These are phyloP conservation scores for Epizoanthus scotinus DNA, from an alignment of 92 coral and sea anemone species.

Conservation along the genomic window DNA sequence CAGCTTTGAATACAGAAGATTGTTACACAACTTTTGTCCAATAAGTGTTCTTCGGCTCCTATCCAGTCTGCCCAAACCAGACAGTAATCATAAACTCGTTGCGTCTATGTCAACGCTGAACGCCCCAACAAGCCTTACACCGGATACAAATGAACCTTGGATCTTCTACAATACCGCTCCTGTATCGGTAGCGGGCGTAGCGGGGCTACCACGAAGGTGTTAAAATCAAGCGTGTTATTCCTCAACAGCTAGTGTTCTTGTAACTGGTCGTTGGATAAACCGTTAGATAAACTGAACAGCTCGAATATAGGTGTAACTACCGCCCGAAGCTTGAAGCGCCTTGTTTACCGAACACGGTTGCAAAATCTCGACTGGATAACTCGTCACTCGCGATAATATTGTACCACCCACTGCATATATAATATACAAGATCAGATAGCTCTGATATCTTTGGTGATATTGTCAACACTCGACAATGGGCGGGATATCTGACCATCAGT, in stretches of 20 bases:
- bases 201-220: too few species aligned
- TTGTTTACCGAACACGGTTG: slow-evolving; percentile 39
- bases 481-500: slow-evolving; percentile 9
- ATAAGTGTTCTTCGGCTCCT: background rate
- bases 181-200: too few species aligned
- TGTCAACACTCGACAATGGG: background rate
- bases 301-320: background rate
- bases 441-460: background rate
- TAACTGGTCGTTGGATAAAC: too few species aligned
- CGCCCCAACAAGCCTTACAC: too few species aligned
- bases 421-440: slow-evolving; percentile 9
- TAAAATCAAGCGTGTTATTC: too few species aligned
- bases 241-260: too few species aligned
- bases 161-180: too few species aligned
- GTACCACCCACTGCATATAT: slow-evolving; percentile 12
- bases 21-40: slow-evolving; percentile 3
- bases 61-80: background rate
- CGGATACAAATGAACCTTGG: too few species aligned
- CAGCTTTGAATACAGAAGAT: slow-evolving; percentile 15
- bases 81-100: background rate
- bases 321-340: background rate
- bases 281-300: too few species aligned
- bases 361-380: slow-evolving; percentile 17
- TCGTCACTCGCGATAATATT: slow-evolving; percentile 22
- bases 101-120: background rate